Evolutionary conservation across 64 coral and sea anemone species (phyloP), one percentile per base, ranked within the genome.

Genomic region (Actinia tenebrosa): DNA sequence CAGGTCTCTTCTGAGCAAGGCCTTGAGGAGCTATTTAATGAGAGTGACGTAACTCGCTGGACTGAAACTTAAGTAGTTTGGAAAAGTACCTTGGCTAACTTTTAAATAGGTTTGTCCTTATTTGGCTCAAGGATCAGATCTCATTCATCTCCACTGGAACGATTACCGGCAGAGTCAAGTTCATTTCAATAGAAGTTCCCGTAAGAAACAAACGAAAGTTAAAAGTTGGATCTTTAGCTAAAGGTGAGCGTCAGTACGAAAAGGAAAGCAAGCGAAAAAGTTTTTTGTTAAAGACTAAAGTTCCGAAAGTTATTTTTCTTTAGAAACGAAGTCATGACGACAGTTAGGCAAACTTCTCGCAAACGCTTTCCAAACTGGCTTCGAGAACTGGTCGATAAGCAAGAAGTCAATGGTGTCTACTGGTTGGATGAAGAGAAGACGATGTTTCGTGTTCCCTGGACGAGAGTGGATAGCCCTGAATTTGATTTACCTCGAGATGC

Each of bases 281-380:
- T 42, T 42, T 75, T 37, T 75, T 30, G n/a, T 75, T 75, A 10
- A 42, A 75, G 47, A 30, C 69, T 1, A 37, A 75, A 75, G 69
- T 37, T 25, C 5, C 69, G 26, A 75, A 75, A 75, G 56, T 25
- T 42, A 26, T 27, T 75, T 75, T 75, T 75, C 64, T 7, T 23
- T 25, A 75, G 25, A 75, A 75, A 42, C n/a, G 13, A 75, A 75
- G 69, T 75, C 69, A 75, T 75, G 69, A 75, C 69, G 25, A 42
- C 23, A 42, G 11, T 42, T 1, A 75, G 69, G 25, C 69, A 75
- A 14, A 75, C 69, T 11, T 75, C 69, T 53, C 87, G 90, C 43
- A 89, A 95, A 78, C 88, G 94, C 17, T 91, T 95, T 72, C 87
- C 90, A 16, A 87, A 89, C 19, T 97, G 94, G 94, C 69, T 97